A percentile compares a stretch with the other conserved stretches of the same genome.
Evolutionary conservation across 2,888 invertebrate genomes (phyloP).

Genomic region (Alcis repandata): DNA sequence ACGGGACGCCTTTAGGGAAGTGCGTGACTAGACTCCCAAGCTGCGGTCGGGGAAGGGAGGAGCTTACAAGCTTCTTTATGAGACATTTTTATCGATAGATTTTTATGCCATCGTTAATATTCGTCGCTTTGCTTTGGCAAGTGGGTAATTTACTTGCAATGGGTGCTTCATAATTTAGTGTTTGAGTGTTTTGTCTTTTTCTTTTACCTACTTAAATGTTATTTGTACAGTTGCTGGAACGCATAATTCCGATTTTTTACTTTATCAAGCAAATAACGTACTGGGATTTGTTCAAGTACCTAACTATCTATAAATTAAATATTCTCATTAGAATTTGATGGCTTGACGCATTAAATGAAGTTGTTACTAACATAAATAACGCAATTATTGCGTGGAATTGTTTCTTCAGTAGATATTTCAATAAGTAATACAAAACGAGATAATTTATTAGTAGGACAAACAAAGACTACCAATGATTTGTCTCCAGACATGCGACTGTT

Average conservation of each 20-base stretch:
- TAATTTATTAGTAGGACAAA: not conserved
- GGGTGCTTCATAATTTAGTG: constrained; percentile 15
- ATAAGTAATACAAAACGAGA: not conserved
- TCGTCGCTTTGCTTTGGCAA: constrained; percentile 36
- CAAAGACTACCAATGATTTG: not conserved
- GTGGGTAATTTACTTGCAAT: constrained; percentile 33
- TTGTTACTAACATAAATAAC: not conserved
- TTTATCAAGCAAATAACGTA: not conserved
- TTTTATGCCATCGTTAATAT: constrained; percentile 23
- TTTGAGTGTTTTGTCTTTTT: constrained; percentile 2
- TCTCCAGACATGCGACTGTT: not conserved
- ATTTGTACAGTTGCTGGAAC: not conserved
- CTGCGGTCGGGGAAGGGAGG: constrained; percentile 54
- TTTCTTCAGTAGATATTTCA: not conserved
- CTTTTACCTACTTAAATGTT: not conserved
- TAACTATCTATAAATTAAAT: not conserved
- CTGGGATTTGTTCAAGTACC: not conserved
- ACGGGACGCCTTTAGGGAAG: constrained; percentile 80
- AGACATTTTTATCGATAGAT: constrained; percentile 47
- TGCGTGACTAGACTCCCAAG: constrained; percentile 80
- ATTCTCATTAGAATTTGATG: not conserved
- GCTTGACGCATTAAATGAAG: not conserved
- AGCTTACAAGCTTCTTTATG: constrained; percentile 23
- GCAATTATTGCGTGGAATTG: not conserved
- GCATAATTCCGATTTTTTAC: not conserved